phyloP scores from a whole-genome alignment of 2,888 invertebrate genomes.

The Dolichopus griseipennis region DNA sequence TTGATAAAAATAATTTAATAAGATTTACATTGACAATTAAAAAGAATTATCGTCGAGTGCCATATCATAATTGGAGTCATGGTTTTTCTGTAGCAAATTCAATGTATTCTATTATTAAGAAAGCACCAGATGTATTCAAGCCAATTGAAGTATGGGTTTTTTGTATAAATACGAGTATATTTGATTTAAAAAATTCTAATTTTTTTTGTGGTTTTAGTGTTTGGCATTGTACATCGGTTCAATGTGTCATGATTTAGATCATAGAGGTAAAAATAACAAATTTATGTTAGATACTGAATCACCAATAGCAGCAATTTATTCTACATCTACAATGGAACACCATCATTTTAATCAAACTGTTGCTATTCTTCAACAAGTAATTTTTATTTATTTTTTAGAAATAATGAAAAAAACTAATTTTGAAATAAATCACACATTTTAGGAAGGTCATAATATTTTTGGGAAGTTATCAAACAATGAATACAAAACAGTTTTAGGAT shows the following conservation, averaged over 20 bases:
- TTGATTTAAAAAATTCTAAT: background rate
- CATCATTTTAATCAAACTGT: conserved; percentile 85
- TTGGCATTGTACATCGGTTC: conserved; percentile 70
- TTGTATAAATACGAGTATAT: too few relatives aligned
- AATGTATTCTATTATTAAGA: conserved; percentile 66
- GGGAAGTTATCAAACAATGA: conserved; percentile 59
- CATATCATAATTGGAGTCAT: conserved; percentile 83
- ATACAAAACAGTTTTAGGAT: conserved; percentile 66
- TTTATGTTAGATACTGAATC: conserved; percentile 77
- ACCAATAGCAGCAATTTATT: conserved; percentile 74
- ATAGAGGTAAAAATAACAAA: conserved; percentile 77
- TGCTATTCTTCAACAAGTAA: conserved; percentile 68
- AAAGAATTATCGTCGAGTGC: conserved; percentile 75
- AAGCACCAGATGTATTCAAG: conserved; percentile 47
- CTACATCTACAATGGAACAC: conserved; percentile 79
- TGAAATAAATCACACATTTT: conserved; percentile 25
- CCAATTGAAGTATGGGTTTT: conserved; percentile 49
- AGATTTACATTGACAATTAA: conserved; percentile 71
- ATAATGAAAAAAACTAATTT: background rate
- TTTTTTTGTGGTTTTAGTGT: conserved; percentile 41
- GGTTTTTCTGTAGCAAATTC: conserved; percentile 80
- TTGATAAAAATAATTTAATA: conserved; percentile 58
- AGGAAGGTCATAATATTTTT: conserved; percentile 83
- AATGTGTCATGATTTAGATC: conserved; percentile 78
- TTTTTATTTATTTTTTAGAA: too few relatives aligned